These are phyloP conservation scores for Nibea albiflora DNA, from an alignment of 2,113 vertebrate genomes.

Conservation along the genomic window DNA sequence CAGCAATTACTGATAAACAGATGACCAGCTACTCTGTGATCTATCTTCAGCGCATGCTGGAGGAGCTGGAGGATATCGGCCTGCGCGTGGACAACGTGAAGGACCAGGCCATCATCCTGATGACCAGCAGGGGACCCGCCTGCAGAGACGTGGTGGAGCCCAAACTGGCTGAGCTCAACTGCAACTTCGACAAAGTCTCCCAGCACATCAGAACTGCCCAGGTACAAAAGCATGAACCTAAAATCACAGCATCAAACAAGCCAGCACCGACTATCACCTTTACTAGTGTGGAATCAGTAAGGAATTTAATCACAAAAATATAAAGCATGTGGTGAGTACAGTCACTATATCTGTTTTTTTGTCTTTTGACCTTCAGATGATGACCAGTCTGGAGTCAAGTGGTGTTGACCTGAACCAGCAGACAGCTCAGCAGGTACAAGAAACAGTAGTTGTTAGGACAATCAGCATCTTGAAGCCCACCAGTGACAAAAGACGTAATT, in stretches of 20 bases:
- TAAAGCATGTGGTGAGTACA: background rate
- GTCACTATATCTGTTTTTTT: constrained; percentile 1
- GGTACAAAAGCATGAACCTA: constrained; percentile 75
- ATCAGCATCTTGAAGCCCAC: background rate
- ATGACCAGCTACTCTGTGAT: constrained; percentile 24
- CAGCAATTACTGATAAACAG: background rate
- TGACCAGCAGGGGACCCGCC: constrained; percentile 89
- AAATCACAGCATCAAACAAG: background rate
- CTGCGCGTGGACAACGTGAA: constrained; percentile 91
- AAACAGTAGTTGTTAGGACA: background rate
- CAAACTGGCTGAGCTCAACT: constrained; percentile 92
- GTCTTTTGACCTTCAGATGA: constrained; percentile 79
- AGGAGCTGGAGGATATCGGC: constrained; percentile 89
- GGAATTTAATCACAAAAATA: background rate
- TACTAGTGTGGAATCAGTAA: background rate
- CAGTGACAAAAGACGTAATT: background rate
- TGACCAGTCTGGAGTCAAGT: constrained; percentile 82
- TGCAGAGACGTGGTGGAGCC: constrained; percentile 93
- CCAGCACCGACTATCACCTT: too few relatives aligned
- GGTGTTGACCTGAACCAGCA: constrained; percentile 65
- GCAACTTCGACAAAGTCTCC: constrained; percentile 95
- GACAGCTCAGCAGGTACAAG: constrained; percentile 51
- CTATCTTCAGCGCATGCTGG: constrained; percentile 85
- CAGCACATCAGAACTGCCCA: constrained; percentile 93
- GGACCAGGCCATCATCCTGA: constrained; percentile 91